Base-by-base conservation (phyloP, 2,888 invertebrate genomes). In the Ectropis crepuscularia region DNA sequence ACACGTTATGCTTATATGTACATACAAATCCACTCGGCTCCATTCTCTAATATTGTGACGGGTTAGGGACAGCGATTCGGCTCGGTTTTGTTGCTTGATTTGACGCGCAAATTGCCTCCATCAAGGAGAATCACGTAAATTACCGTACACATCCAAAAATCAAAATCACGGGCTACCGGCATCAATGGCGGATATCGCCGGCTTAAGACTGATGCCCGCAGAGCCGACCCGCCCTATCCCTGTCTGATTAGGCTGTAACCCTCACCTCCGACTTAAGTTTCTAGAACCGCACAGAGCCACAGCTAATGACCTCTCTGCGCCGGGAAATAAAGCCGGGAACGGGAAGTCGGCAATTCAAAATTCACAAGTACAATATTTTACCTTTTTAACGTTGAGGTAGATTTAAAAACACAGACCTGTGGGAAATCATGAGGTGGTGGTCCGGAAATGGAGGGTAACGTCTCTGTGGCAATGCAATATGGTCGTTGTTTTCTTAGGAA, bases 341-440 rank as follows among this genome's bases (percentile, higher is more conserved):
- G 72, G 69, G 74, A 75, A 76, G 76, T 75, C 67, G 73, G 77
- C 79, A 77, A 81, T 82, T 83, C 83, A 79, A 85, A 85, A 82
- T 82, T 86, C 75, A 77, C 74, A 82, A 82, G 81, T 76, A 82
- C 78, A 84, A 87, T 86, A 87, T 86, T 87, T 84, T 81, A 82
- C 83, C 82, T 78, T 84, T 85, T 84, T 83, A 85, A 85, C 80
- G 78, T 79, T 75, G 82, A 78, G 79, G 85, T 77, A 79, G 83
- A 86, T 88, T 89, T 88, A 82, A 85, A 88, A 90, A 88, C 85
- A 86, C 79, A 74, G 83, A 79, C 91, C 91, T 85, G 78, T 80
- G 91, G 91, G 91, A 92, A 92, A 92, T 92, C 90, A 90, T 9
- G 80, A 80, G 79, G 81, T 83, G 83, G 81, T 81, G 74, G 75